Base-by-base conservation (phyloP, 2,113 vertebrate species). In the Rhea pennata region DNA sequence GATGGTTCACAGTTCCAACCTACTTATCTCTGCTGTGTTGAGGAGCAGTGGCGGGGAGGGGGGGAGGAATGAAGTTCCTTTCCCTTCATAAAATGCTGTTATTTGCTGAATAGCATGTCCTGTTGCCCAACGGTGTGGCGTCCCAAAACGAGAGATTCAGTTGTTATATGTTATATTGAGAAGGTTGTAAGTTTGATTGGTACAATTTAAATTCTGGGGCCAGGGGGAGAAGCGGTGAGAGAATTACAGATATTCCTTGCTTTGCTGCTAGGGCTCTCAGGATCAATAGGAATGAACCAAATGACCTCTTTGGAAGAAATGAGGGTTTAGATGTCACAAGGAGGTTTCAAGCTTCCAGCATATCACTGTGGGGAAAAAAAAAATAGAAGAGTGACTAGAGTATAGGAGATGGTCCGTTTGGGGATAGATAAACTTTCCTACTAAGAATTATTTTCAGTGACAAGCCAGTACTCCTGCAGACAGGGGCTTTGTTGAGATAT, bases 91-190 rank as follows among this genome's bases (percentile, higher is more conserved):
- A 39, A 39, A 69, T 66, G 20, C 64, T 92, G 73, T 66, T 84
- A 44, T 96, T 93, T 92, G 74, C 62, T 96, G 86, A 95, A 84
- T 65, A 84, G 81, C 53, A 85, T 82, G 79, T 92, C 89, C 51
- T 17, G 3, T 40, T 92, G 71, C 82, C 67, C 74, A 81, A 62
- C 71, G 67, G 24, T 4, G n/a, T 89, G 78, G 36, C 69, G 86
- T 91, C 71, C 50, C 79, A 71, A 81, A 93, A 95, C 79, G 59
- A 95, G 96, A 86, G 86, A 33, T 61, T 73, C 53, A 39, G 16
- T 91, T 93, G 72, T 95, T 92, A 42, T 0, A 71, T 24, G n/a
- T 88, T 92, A n/a, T 87, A 66, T 74, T 82, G 74, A 33, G 74
- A 93, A 95, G 53, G 21, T 21, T 88, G 46, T 77, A 56, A 92